These are phyloP conservation scores for Tillus elongatus DNA, from an alignment of 2,888 invertebrate species.

Conservation along the genomic window DNA sequence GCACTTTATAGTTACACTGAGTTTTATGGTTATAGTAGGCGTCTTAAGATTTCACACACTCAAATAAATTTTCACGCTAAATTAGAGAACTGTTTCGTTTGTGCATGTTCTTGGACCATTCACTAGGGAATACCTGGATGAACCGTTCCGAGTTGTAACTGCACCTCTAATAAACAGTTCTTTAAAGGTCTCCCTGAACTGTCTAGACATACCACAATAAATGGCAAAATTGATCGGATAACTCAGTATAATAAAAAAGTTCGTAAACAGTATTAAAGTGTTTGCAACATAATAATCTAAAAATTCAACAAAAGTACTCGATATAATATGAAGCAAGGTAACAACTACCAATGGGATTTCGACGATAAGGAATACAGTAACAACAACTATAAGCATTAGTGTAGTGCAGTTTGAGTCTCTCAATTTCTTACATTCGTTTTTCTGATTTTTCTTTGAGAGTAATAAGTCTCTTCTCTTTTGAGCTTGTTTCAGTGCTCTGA, in stretches of 20 bases:
- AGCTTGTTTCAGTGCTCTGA: slow-evolving; percentile 76
- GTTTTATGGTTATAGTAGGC: too few species aligned
- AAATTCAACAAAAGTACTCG: slow-evolving; percentile 57
- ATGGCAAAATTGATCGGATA: slow-evolving; percentile 93
- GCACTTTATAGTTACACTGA: too few species aligned
- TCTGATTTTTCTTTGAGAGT: slow-evolving; percentile 43
- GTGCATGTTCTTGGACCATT: slow-evolving; percentile 77
- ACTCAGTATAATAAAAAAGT: slow-evolving; percentile 83
- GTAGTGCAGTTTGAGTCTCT: slow-evolving; percentile 79
- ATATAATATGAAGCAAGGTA: slow-evolving; percentile 74
- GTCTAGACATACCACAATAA: slow-evolving; percentile 92
- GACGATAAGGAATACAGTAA: slow-evolving; percentile 72
- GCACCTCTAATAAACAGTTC: slow-evolving; percentile 61
- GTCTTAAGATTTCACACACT: too few species aligned
- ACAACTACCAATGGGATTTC: slow-evolving; percentile 80
- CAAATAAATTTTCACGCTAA: too few species aligned
- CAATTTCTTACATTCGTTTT: slow-evolving; percentile 69
- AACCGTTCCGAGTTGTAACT: slow-evolving; percentile 55
- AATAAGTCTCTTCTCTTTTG: slow-evolving; percentile 46
- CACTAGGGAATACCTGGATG: slow-evolving; percentile 70
- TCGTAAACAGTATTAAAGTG: slow-evolving; percentile 70
- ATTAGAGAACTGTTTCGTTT: slow-evolving; percentile 71
- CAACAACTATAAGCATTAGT: slow-evolving; percentile 78
- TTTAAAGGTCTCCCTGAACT: slow-evolving; percentile 89
- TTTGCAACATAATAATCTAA: slow-evolving; percentile 71